These are phyloP conservation scores for Stenichneumon culpator DNA, from an alignment of 2,888 invertebrate genomes.

Conservation along the genomic window DNA sequence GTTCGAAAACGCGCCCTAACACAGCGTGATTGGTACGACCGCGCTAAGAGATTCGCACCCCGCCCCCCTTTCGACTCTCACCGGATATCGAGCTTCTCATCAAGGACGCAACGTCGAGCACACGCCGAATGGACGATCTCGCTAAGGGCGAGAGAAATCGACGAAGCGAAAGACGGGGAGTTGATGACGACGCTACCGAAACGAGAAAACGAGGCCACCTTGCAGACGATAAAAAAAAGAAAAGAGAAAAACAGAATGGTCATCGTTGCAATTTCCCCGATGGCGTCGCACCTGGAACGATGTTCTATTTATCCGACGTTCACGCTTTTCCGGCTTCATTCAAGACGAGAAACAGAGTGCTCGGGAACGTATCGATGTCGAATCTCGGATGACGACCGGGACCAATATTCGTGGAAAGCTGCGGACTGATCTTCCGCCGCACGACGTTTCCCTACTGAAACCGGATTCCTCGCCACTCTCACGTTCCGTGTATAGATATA, in stretches of 20 bases:
- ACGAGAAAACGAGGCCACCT: slow-evolving; percentile 43
- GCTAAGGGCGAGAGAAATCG: slow-evolving; percentile 11
- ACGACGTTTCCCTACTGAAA: neutral
- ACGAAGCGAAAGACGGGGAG: slow-evolving; percentile 35
- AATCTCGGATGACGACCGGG: slow-evolving; percentile 19
- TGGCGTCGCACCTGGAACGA: neutral
- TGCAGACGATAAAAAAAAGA: neutral
- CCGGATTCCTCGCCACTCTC: neutral
- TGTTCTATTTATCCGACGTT: neutral
- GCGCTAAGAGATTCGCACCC: slow-evolving; percentile 26
- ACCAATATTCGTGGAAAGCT: slow-evolving; percentile 29
- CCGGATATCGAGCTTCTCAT: slow-evolving; percentile 64
- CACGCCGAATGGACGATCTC: slow-evolving; percentile 37
- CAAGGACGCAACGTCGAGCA: slow-evolving; percentile 54
- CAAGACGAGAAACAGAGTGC: neutral
- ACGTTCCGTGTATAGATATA: neutral
- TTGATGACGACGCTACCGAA: slow-evolving; percentile 53
- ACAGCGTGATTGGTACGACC: slow-evolving; percentile 36
- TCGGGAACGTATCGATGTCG: slow-evolving; percentile 3
- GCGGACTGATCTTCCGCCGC: slow-evolving; percentile 15
- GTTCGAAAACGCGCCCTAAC: slow-evolving; percentile 69
- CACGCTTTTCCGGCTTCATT: neutral
- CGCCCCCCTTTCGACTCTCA: neutral
- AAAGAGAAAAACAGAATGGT: neutral
- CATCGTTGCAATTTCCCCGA: neutral